phyloP scores from a whole-genome alignment of 2,113 vertebrate genomes.

The Microcebus jonahi region DNA sequence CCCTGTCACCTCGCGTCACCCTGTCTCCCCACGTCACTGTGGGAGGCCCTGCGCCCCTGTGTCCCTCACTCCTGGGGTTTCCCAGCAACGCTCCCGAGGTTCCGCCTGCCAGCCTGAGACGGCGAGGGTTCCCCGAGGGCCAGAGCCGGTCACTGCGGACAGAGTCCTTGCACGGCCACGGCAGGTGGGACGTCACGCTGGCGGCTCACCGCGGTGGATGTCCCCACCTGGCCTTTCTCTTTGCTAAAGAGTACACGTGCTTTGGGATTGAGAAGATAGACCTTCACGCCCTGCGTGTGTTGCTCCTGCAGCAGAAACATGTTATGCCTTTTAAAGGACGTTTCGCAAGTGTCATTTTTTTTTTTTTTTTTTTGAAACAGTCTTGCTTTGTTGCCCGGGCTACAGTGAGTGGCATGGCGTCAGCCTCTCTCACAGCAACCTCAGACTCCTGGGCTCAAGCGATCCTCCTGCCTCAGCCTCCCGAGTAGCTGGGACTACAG shows the following conservation, averaged over 20 bases:
- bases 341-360: neutral
- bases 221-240: too few species aligned
- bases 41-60: neutral
- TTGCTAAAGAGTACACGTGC: neutral
- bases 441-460: too few species aligned
- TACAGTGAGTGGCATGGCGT: too few species aligned
- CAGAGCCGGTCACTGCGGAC: accelerated
- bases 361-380: too few species aligned
- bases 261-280: neutral
- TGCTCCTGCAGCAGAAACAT: accelerated
- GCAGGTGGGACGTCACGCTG: accelerated
- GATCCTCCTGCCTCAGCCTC: too few species aligned
- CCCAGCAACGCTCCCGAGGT: accelerated
- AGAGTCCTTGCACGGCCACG: accelerated
- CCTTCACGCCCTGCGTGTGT: accelerated
- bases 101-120: neutral
- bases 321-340: neutral
- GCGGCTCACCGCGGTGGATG: accelerated
- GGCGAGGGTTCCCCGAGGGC: neutral
- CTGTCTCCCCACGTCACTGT: accelerated
- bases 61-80: neutral
- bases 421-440: too few species aligned
- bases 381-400: too few species aligned
- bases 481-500: too few species aligned
- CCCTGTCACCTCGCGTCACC: accelerated